These are phyloP conservation scores for Paradoxurus hermaphroditus DNA, from an alignment of 2,113 vertebrate genomes.

Conservation along the genomic window DNA sequence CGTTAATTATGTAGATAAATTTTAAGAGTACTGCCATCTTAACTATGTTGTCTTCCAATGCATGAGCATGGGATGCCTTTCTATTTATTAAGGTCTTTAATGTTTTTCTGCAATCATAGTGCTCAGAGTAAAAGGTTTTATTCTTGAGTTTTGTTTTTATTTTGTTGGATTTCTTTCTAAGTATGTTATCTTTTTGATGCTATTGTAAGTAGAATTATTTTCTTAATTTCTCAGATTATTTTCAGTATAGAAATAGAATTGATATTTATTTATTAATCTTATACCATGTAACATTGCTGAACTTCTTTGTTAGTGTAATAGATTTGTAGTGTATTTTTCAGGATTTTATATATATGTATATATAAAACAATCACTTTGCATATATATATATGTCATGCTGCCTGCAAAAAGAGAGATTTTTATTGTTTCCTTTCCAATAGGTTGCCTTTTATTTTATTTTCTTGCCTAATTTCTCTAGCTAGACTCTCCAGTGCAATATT, in stretches of 20 bases:
- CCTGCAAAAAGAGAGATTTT: background rate
- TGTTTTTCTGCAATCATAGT: background rate
- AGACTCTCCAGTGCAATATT: background rate
- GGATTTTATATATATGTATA: too few relatives aligned
- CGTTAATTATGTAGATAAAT: background rate
- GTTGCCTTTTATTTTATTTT: background rate
- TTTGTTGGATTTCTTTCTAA: background rate
- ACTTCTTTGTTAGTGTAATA: background rate
- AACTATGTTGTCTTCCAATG: background rate
- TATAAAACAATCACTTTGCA: too few relatives aligned
- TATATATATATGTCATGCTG: background rate
- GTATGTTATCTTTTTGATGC: background rate
- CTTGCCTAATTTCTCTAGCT: background rate
- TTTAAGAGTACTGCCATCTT: background rate
- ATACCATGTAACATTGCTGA: background rate
- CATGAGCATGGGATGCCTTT: background rate
- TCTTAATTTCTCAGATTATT: background rate
- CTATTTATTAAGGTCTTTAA: background rate
- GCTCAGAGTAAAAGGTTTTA: background rate
- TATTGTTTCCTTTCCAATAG: background rate
- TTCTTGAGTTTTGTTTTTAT: background rate
- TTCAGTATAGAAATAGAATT: background rate
- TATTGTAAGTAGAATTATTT: background rate
- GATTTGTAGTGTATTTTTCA: background rate
- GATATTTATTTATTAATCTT: background rate